phyloP scores from a whole-genome alignment of 2,888 invertebrate species.

The Scrobipalpa atriplicella region DNA sequence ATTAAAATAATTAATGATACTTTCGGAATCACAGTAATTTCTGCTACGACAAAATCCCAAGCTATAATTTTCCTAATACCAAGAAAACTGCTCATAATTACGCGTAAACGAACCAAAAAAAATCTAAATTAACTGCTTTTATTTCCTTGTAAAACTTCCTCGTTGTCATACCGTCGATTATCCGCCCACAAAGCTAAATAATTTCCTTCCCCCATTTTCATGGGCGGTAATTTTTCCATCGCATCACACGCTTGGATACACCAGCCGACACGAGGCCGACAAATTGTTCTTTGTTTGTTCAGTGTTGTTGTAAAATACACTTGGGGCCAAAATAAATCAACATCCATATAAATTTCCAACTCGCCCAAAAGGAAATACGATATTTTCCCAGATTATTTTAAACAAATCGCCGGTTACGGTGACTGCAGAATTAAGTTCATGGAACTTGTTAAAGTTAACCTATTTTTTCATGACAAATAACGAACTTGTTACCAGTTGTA shows the following conservation, averaged over 20 bases:
- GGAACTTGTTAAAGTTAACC: constrained; percentile 5
- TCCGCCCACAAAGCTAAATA: background rate
- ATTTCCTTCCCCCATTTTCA: constrained; percentile 1
- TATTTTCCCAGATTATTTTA: background rate
- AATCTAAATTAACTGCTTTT: background rate
- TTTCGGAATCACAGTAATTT: background rate
- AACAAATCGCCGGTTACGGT: background rate
- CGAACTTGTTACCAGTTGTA: background rate
- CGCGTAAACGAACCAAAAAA: background rate
- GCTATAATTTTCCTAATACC: background rate
- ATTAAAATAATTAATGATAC: background rate
- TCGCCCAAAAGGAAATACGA: background rate
- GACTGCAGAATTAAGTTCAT: background rate
- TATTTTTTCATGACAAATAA: background rate
- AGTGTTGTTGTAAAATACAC: constrained; percentile 26
- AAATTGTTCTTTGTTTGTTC: background rate
- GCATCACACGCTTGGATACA: background rate
- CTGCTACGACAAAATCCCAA: background rate
- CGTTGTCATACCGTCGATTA: background rate
- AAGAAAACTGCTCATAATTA: background rate
- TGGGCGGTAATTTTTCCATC: background rate
- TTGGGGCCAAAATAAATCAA: constrained; percentile 3
- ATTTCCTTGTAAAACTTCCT: background rate
- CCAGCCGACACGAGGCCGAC: background rate
- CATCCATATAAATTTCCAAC: constrained; percentile 11